Percentiles rank a stretch among this genome's conserved stretches.
phyloP scores from a whole-genome alignment of 2,113 vertebrate species.

The Holacanthus passer region DNA sequence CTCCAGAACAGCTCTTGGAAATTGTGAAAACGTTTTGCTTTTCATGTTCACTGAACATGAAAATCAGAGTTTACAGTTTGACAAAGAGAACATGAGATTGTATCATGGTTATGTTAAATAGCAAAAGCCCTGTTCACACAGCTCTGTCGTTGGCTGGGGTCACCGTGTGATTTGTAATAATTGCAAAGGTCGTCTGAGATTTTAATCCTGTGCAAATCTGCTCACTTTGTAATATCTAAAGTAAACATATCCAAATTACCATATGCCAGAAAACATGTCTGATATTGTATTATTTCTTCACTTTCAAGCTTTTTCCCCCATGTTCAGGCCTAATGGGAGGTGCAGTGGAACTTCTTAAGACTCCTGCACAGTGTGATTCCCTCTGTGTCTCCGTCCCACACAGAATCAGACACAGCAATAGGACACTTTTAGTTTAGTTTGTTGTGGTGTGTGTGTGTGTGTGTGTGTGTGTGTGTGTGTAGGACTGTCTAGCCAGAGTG shows the following conservation, averaged over 20 bases:
- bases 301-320: not conserved
- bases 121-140: not conserved
- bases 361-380: not conserved
- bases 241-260: not conserved
- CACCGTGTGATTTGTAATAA: constrained; percentile 16
- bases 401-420: not conserved
- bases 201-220: constrained; percentile 40
- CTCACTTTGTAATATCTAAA: constrained; percentile 6
- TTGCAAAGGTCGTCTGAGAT: constrained; percentile 6
- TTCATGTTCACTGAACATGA: too few relatives aligned
- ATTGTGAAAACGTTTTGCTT: too few relatives aligned
- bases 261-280: constrained; percentile 5
- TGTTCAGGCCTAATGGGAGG: not conserved
- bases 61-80: not conserved
- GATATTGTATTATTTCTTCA: not conserved
- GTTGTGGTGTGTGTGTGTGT: not conserved
- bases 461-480: not conserved
- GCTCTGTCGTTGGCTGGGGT: constrained; percentile 15
- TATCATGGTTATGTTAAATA: not conserved
- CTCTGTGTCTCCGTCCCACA: not conserved
- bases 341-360: too few relatives aligned
- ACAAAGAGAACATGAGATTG: not conserved
- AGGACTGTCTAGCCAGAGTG: constrained; percentile 7
- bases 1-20: too few relatives aligned
- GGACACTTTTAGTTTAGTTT: not conserved